A percentile compares a stretch with the other conserved stretches of the same genome.
These are phyloP conservation scores for Pollenia griseotomentosa DNA, from an alignment of 2,888 invertebrate species.

Conservation along the genomic window DNA sequence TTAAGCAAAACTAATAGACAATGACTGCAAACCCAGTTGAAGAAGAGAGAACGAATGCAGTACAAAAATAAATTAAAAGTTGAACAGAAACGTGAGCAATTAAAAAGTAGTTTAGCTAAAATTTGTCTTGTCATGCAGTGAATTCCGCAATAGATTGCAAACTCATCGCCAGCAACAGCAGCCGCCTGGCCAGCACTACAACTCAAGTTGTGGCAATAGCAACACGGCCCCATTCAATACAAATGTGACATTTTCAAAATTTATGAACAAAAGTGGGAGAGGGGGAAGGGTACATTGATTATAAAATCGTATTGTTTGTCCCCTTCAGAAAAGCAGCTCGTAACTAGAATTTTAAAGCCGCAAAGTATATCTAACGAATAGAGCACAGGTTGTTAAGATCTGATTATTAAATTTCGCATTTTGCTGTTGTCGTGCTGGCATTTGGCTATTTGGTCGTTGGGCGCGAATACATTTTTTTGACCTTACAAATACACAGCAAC, in stretches of 20 bases:
- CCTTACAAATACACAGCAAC: neutral
- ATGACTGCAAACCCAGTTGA: neutral
- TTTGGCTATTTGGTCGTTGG: constrained; percentile 6
- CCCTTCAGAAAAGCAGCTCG: neutral
- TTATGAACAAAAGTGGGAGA: constrained; percentile 26
- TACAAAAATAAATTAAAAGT: neutral
- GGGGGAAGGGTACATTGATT: neutral
- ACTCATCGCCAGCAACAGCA: neutral
- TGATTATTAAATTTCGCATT: constrained; percentile 42
- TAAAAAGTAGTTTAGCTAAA: constrained; percentile 58
- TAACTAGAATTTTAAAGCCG: constrained; percentile 25
- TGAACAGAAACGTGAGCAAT: constrained; percentile 44
- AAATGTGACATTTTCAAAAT: constrained; percentile 19
- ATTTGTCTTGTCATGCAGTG: constrained; percentile 54
- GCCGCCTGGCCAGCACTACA: neutral
- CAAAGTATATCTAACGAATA: constrained; percentile 19
- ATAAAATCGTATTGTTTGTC: constrained; percentile 16
- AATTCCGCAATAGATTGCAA: constrained; percentile 21
- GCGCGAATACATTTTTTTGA: constrained; percentile 13
- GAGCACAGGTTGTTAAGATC: constrained; percentile 19
- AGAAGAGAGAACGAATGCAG: neutral
- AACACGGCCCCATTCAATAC: neutral
- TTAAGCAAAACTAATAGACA: neutral
- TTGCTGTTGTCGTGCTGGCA: constrained; percentile 2
- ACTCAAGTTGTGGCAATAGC: neutral